phyloP scores from a whole-genome alignment of 2,113 vertebrate species.

The Jaculus jaculus region DNA sequence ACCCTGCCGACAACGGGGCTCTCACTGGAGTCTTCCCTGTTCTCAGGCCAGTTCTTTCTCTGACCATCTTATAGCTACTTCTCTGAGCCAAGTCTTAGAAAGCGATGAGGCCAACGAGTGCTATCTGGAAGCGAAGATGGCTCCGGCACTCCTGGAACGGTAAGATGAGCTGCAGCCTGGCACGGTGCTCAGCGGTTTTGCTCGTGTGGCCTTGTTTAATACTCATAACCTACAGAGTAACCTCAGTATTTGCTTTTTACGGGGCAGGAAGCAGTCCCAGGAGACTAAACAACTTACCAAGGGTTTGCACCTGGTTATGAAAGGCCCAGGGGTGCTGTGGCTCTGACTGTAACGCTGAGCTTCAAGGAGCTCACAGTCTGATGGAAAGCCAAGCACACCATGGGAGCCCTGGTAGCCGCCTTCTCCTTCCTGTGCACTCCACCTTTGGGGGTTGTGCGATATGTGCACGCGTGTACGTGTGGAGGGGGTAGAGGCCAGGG shows the following conservation, averaged over 20 bases:
- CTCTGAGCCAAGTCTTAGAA: neutral
- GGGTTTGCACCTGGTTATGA: neutral
- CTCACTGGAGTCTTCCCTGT: neutral
- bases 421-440: neutral
- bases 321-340: too few species aligned
- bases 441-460: too few species aligned
- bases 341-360: neutral
- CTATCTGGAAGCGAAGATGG: neutral
- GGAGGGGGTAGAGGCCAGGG: too few species aligned
- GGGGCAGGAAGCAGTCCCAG: neutral
- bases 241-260: neutral
- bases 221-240: neutral
- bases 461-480: too few species aligned
- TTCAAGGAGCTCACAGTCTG: neutral
- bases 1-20: neutral
- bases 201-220: neutral
- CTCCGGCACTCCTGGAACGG: neutral
- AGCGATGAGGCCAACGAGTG: fast-evolving
- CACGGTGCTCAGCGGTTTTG: neutral
- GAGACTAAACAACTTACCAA: neutral
- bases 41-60: neutral
- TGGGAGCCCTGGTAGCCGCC: neutral
- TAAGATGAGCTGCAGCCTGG: neutral
- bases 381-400: neutral
- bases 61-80: neutral